Evolutionary conservation across 2,888 invertebrate species (phyloP).

Genomic region (Schizaphis graminum): DNA sequence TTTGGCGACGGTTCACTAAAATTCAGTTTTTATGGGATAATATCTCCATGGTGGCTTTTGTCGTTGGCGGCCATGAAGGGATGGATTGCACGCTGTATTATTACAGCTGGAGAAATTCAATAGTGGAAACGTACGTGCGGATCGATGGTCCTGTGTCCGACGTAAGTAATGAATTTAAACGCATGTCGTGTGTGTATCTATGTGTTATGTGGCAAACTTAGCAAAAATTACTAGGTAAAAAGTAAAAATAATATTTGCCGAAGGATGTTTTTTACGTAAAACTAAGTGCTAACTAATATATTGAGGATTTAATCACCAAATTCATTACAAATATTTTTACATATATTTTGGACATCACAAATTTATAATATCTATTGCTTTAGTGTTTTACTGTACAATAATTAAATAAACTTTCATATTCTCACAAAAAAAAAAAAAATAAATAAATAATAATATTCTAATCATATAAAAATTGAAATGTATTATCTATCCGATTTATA

Average conservation of each 20-base stretch:
- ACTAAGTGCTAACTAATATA: background rate
- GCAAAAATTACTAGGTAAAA: background rate
- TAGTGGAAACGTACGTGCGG: conserved; percentile 77
- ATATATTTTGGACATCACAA: background rate
- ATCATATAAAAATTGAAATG: background rate
- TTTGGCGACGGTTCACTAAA: conserved; percentile 77
- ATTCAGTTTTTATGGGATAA: conserved; percentile 86
- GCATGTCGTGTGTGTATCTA: background rate
- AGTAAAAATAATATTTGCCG: background rate
- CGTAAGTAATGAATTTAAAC: conserved; percentile 70
- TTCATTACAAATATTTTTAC: background rate
- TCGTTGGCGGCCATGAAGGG: conserved; percentile 74
- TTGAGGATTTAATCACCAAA: background rate
- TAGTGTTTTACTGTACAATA: background rate
- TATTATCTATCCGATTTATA: background rate
- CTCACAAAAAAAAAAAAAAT: no score
- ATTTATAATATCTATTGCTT: background rate
- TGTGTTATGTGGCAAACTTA: background rate
- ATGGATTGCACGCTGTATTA: conserved; percentile 87
- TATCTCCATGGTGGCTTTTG: conserved; percentile 83
- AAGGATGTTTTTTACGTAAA: background rate
- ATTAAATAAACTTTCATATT: background rate
- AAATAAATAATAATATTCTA: background rate
- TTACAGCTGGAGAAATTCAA: conserved; percentile 86
- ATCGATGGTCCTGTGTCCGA: conserved; percentile 78